These are phyloP conservation scores for Sapajus apella DNA, from an alignment of 2,113 vertebrate genomes.

Conservation along the genomic window DNA sequence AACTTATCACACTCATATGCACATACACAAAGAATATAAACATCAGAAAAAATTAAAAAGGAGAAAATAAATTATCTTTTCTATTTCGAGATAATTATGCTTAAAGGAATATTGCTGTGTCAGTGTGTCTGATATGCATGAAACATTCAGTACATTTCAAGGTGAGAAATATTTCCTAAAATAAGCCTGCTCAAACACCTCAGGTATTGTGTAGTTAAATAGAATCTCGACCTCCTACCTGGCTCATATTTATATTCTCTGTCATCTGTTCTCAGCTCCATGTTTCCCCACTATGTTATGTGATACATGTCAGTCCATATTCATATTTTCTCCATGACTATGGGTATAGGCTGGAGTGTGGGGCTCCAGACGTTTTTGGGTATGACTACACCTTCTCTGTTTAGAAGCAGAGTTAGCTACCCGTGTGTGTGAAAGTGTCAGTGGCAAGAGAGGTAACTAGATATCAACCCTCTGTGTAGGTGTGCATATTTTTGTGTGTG, in stretches of 20 bases:
- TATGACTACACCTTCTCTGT: neutral
- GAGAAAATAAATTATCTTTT: constrained; percentile 5
- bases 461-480: neutral
- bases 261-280: neutral
- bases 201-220: neutral
- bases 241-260: neutral
- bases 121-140: neutral
- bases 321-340: neutral
- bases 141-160: constrained; percentile 13
- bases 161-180: neutral
- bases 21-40: neutral
- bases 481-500: neutral
- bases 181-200: neutral
- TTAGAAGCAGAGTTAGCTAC: neutral
- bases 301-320: neutral
- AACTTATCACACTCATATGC: neutral
- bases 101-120: neutral
- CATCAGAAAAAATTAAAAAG: neutral
- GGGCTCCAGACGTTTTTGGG: neutral
- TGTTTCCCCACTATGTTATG: neutral
- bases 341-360: neutral
- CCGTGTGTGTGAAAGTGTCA: neutral
- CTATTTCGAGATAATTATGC: constrained; percentile 11
- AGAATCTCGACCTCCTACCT: neutral
- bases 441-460: neutral